phyloP scores from a whole-genome alignment of 2,888 invertebrate species.

The Deladenus siricidicola region DNA sequence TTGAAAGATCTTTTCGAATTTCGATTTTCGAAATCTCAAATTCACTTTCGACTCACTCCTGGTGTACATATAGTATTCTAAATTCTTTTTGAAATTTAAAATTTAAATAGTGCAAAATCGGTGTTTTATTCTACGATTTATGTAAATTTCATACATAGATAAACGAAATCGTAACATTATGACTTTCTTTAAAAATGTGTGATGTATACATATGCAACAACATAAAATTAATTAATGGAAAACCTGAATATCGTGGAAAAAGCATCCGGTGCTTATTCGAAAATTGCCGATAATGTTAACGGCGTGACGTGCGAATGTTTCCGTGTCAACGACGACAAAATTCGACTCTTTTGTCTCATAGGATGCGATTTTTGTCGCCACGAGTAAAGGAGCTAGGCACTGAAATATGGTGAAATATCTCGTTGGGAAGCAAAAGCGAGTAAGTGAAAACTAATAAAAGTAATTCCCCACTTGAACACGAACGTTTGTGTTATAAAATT shows the following conservation, averaged over 20 bases:
- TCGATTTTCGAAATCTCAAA: no score
- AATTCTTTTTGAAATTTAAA: no score
- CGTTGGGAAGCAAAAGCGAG: background rate
- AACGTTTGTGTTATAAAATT: conserved; percentile 41
- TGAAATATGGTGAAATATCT: conserved; percentile 26
- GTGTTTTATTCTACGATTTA: no score
- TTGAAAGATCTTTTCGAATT: no score
- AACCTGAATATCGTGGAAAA: conserved; percentile 48
- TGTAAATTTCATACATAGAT: no score
- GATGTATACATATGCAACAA: no score
- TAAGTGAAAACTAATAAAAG: background rate
- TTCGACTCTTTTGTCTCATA: conserved; percentile 48
- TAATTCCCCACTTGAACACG: conserved; percentile 36
- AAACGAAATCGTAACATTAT: no score
- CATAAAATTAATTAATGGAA: no score
- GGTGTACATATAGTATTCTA: no score
- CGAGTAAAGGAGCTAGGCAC: conserved; percentile 49
- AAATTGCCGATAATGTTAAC: conserved; percentile 44
- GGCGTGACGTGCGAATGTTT: conserved; percentile 46
- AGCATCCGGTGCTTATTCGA: conserved; percentile 46
- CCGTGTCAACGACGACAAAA: conserved; percentile 46
- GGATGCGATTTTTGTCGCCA: conserved; percentile 51
- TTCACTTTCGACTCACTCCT: no score
- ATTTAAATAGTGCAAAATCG: no score
- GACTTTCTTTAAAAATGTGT: no score